Evolutionary conservation across 2,113 vertebrate species (phyloP).

Genomic region (Tetrao urogallus): DNA sequence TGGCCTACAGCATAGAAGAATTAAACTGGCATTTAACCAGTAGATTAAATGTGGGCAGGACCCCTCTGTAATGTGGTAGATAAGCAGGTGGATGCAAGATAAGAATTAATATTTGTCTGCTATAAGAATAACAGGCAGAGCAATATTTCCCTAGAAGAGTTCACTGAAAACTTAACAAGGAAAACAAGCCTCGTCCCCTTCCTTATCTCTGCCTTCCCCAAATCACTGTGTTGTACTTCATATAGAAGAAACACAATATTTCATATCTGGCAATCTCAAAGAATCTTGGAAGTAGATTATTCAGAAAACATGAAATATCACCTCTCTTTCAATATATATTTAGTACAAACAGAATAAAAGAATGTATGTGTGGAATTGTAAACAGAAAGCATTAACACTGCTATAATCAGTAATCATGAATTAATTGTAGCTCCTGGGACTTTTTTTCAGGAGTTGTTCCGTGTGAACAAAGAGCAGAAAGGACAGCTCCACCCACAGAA

Average conservation of each 20-base stretch:
- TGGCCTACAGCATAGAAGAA: slow-evolving; percentile 65
- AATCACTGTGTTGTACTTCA: neutral
- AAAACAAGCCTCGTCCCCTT: neutral
- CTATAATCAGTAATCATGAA: neutral
- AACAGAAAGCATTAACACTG: neutral
- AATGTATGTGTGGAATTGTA: neutral
- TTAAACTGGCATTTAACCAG: slow-evolving; percentile 62
- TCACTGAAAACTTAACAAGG: slow-evolving; percentile 40
- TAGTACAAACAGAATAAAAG: neutral
- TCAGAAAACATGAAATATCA: neutral
- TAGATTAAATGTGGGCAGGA: slow-evolving; percentile 63
- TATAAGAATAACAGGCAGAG: slow-evolving; percentile 37
- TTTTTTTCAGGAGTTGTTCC: neutral
- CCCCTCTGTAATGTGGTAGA: slow-evolving; percentile 50
- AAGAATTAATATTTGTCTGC: slow-evolving; percentile 50
- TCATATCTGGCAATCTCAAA: neutral
- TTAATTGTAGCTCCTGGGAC: neutral
- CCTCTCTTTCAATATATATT: neutral
- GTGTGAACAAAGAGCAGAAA: neutral
- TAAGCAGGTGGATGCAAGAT: slow-evolving; percentile 69
- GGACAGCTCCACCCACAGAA: neutral
- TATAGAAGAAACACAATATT: neutral
- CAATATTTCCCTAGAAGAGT: slow-evolving; percentile 21
- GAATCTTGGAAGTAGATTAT: neutral
- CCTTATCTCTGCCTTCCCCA: neutral